phyloP scores from a whole-genome alignment of 1,140 invertebrate species.

The Carposina sasakii region DNA sequence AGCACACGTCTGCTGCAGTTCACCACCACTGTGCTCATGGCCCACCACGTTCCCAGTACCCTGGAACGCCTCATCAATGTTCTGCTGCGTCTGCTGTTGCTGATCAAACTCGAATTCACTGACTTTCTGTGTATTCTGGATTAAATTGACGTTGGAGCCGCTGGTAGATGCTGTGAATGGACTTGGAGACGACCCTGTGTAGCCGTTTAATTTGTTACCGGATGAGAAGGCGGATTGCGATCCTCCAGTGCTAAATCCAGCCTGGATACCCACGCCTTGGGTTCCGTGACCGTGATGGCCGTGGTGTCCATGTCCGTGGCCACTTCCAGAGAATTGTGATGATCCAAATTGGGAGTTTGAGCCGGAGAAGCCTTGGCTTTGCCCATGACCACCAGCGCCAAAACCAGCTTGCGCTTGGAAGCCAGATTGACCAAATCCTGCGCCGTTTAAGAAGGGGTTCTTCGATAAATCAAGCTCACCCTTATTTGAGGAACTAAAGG shows the following conservation, averaged over 20 bases:
- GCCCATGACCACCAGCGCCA: constrained; percentile 17
- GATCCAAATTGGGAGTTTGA: background rate
- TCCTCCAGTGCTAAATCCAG: constrained; percentile 6
- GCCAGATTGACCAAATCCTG: constrained; percentile 16
- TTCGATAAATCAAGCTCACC: constrained; percentile 37
- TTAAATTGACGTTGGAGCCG: constrained; percentile 47
- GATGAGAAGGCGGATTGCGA: constrained; percentile 28
- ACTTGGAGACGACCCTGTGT: constrained; percentile 44
- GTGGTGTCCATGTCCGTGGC: too few relatives aligned
- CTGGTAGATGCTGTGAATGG: constrained; percentile 36
- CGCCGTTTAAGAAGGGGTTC: constrained; percentile 33
- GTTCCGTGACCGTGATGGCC: too few relatives aligned
- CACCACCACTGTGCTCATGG: constrained; percentile 34
- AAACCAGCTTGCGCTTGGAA: constrained; percentile 21
- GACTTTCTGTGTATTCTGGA: constrained; percentile 47
- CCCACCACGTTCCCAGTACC: constrained; percentile 39
- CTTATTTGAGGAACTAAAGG: constrained; percentile 28
- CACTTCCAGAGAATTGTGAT: background rate
- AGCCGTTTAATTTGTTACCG: constrained; percentile 30
- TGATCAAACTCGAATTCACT: constrained; percentile 45
- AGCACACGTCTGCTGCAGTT: constrained; percentile 65
- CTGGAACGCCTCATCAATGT: constrained; percentile 45
- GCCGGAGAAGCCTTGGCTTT: constrained; percentile 5
- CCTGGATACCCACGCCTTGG: constrained; percentile 8
- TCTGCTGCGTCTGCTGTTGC: constrained; percentile 43